These are phyloP conservation scores for Podarcis lilfordi DNA, from an alignment of 2,797 vertebrate species.

Conservation along the genomic window DNA sequence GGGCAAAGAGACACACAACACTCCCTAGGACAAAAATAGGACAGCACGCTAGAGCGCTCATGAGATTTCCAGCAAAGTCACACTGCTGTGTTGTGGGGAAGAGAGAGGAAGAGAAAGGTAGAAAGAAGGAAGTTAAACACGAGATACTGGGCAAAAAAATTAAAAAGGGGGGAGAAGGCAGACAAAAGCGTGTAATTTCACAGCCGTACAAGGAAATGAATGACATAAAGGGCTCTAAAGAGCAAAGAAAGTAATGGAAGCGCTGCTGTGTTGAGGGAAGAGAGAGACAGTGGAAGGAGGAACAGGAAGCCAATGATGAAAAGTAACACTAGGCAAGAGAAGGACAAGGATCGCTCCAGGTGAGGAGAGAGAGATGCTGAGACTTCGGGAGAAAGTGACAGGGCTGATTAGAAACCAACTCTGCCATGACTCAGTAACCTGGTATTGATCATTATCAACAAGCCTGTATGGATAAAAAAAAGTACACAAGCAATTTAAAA, in stretches of 20 bases:
- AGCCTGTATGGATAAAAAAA: neutral
- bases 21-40: neutral
- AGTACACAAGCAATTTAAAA: neutral
- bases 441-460: no score
- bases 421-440: no score
- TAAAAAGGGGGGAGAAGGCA: no score
- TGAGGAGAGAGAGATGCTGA: neutral
- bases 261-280: neutral
- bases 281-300: neutral
- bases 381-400: no score
- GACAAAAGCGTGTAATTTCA: neutral
- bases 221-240: neutral
- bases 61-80: neutral
- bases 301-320: neutral
- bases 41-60: neutral
- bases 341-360: neutral
- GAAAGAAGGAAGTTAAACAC: neutral
- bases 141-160: neutral
- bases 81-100: neutral
- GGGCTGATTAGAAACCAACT: neutral
- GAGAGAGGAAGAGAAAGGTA: neutral
- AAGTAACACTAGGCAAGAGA: neutral
- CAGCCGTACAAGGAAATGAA: slow-evolving; percentile 3
- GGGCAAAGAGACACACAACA: no score
- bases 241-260: neutral